A percentile compares a stretch with the other conserved stretches of the same genome.
Evolutionary conservation across 2,888 invertebrate genomes (phyloP).

Genomic region (Tetragnatha montana): DNA sequence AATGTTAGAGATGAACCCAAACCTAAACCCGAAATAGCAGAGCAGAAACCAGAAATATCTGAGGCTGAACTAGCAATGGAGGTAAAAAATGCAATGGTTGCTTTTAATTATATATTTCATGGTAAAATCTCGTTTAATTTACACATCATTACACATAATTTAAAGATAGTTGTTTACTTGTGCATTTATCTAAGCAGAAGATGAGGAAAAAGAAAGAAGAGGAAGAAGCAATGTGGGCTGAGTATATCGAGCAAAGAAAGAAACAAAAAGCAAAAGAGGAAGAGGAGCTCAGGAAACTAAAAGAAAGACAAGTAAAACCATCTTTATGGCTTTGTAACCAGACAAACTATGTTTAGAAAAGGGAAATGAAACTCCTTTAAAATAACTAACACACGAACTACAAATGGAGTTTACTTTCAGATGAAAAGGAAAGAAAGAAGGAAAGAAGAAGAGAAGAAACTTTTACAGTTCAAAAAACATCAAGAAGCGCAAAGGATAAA

Average conservation of each 20-base stretch:
- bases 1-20: conserved; percentile 41
- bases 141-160: neutral
- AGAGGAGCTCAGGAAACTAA: conserved; percentile 95
- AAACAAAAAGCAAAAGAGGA: conserved; percentile 97
- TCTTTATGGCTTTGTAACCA: neutral
- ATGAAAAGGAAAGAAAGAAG: conserved; percentile 83
- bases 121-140: neutral
- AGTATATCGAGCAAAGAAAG: conserved; percentile 97
- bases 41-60: conserved; percentile 60
- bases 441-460: conserved; percentile 96
- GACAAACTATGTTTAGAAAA: neutral
- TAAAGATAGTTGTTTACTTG: neutral
- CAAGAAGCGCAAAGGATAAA: conserved; percentile 95
- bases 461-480: conserved; percentile 95
- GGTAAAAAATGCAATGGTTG: conserved; percentile 24
- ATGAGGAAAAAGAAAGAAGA: conserved; percentile 90
- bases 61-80: conserved; percentile 68
- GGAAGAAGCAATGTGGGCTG: conserved; percentile 95
- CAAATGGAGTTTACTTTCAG: conserved; percentile 58
- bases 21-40: conserved; percentile 49
- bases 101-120: neutral
- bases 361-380: neutral
- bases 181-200: conserved; percentile 72
- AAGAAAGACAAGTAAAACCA: conserved; percentile 90
- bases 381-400: neutral